Evolutionary conservation across 2,113 vertebrate species (phyloP).

Genomic region (Syngnathus typhle): DNA sequence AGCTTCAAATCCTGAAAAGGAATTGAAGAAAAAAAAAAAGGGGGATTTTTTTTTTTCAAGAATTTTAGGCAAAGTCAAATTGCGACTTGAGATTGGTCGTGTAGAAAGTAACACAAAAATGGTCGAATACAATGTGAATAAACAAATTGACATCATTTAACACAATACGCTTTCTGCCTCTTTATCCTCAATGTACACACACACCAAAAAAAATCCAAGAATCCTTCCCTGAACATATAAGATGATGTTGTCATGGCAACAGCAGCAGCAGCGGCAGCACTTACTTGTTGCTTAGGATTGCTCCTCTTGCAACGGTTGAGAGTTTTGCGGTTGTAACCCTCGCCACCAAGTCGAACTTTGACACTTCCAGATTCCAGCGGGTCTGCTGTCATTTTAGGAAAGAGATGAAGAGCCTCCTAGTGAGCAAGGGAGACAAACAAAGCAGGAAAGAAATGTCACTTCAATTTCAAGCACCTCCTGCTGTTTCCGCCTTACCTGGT

Average conservation of each 20-base stretch:
- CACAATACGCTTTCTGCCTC: too few species aligned
- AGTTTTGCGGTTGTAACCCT: slow-evolving; percentile 84
- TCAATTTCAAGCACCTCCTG: too few species aligned
- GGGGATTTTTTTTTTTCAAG: too few species aligned
- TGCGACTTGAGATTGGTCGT: too few species aligned
- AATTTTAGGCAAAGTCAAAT: too few species aligned
- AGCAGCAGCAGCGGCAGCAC: not conserved
- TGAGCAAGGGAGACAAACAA: slow-evolving; percentile 3
- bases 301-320: slow-evolving; percentile 81
- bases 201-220: too few species aligned
- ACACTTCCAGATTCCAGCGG: slow-evolving; percentile 69
- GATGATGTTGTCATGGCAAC: not conserved
- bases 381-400: slow-evolving; percentile 74
- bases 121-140: too few species aligned
- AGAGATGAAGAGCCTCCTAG: slow-evolving; percentile 77
- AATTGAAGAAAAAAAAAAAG: too few species aligned
- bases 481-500: slow-evolving; percentile 65
- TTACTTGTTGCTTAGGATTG: slow-evolving; percentile 79
- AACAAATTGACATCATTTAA: too few species aligned
- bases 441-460: not conserved
- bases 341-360: slow-evolving; percentile 74
- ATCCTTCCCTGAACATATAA: not conserved
- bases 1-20: slow-evolving; percentile 78
- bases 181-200: too few species aligned
- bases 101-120: too few species aligned